Evolutionary conservation across 2,113 vertebrate genomes (phyloP), one percentile per base, ranked within the genome.

Genomic region (Picathartes gymnocephalus): DNA sequence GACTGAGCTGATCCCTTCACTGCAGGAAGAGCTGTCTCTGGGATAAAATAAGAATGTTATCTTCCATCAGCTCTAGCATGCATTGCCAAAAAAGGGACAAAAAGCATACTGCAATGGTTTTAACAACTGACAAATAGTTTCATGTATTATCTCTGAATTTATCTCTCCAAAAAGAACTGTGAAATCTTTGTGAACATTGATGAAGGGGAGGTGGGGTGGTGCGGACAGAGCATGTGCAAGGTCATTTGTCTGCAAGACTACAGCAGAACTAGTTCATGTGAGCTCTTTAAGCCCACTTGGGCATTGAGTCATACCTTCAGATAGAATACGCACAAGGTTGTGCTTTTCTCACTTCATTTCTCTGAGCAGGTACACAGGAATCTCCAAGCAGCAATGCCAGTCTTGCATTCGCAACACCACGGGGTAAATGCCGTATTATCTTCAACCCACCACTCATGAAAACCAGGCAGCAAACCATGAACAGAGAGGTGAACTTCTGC

Each of bases 401-500:
- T 10, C 57, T n/a, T 2, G 0, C 47, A 15, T 6, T 68, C 2
- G 0, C 40, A 88, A 2, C 14, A 23, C 44, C 58, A 21, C 0
- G 1, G 53, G n/a, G 21, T 40, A 69, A 96, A 81, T 0, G 1
- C 37, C 6, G 0, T 7, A 42, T 17, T 45, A 17, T 45, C n/a
- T 58, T 35, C 39, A 47, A 42, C 33, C 61, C 24, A 15, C 20
- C 35, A 47, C 15, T 61, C 40, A 6, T 2, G n/a, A 16, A 45
- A 83, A 66, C 30, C 53, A 68, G 39, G 5, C 45, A 64, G 57
- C 51, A 60, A 80, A 47, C 8, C 35, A 31, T 16, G 3, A 6
- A 10, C 27, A n/a, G 24, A 0, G 11, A 66, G 24, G 18, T n/a
- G 42, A 90, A 51, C 50, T 35, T 42, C 81, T 81, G 74, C 53